Evolutionary conservation across 2,113 vertebrate species (phyloP).

Genomic region (Porphyrio hochstetteri): DNA sequence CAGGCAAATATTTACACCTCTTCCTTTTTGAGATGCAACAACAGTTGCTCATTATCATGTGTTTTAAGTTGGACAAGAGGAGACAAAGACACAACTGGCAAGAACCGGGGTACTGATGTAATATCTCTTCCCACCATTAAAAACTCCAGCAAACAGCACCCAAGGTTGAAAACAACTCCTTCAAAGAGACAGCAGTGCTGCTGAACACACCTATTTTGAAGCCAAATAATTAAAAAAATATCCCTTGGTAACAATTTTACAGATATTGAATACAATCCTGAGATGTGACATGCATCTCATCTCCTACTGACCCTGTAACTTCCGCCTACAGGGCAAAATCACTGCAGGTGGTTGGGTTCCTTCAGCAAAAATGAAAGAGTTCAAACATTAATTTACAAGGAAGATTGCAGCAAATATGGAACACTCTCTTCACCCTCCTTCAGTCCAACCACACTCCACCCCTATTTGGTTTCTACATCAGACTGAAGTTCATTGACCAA

Average conservation of each 20-base stretch:
- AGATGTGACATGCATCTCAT: not conserved
- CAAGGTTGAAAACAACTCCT: not conserved
- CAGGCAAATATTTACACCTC: not conserved
- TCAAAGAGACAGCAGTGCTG: not conserved
- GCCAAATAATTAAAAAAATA: not conserved
- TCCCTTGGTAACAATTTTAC: not conserved
- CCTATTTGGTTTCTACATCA: not conserved
- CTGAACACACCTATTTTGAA: not conserved
- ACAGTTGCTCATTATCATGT: not conserved
- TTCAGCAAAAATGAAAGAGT: not conserved
- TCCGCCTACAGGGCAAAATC: not conserved
- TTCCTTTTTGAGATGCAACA: not conserved
- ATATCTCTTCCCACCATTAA: not conserved
- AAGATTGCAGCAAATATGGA: not conserved
- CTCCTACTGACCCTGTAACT: not conserved
- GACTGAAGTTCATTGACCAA: not conserved
- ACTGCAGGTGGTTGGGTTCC: not conserved
- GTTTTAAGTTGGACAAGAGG: not conserved
- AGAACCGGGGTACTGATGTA: not conserved
- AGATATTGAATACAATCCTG: not conserved
- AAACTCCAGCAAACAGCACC: not conserved
- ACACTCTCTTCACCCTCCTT: not conserved
- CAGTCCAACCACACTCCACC: not conserved
- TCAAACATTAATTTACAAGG: not conserved
- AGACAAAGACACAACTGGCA: not conserved